These are phyloP conservation scores for Rhingia rostrata DNA, from an alignment of 2,888 invertebrate species.

Conservation along the genomic window DNA sequence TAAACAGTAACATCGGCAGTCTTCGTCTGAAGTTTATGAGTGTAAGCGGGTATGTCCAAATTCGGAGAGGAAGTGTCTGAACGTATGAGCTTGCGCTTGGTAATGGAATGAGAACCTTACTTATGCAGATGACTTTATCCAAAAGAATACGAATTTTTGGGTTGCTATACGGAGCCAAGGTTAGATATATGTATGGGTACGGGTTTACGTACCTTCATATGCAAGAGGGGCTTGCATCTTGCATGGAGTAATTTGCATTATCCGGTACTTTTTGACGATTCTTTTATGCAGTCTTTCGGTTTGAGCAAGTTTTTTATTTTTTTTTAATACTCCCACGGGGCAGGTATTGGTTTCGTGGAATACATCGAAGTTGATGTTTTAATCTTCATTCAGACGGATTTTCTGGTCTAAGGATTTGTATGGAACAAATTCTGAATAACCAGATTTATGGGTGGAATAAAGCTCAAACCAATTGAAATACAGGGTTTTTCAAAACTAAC, in stretches of 20 bases:
- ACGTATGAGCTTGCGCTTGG: neutral
- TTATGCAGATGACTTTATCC: neutral
- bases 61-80: slow-evolving; percentile 20
- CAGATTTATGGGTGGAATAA: too few species aligned
- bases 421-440: too few species aligned
- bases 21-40: neutral
- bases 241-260: slow-evolving; percentile 1
- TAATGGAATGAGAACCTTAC: slow-evolving; percentile 23
- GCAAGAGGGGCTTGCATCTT: neutral
- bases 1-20: too few species aligned
- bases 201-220: neutral
- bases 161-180: neutral
- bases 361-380: too few species aligned
- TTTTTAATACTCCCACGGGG: too few species aligned
- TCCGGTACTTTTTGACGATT: slow-evolving; percentile 10
- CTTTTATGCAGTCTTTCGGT: slow-evolving; percentile 14
- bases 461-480: too few species aligned
- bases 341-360: too few species aligned
- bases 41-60: slow-evolving; percentile 10
- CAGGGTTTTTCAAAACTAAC: too few species aligned
- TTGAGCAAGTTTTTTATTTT: neutral
- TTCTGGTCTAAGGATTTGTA: too few species aligned
- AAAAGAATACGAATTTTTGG: neutral
- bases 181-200: neutral
- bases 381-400: too few species aligned